phyloP scores from a whole-genome alignment of 2,888 invertebrate genomes.

The Synergus umbraculus region DNA sequence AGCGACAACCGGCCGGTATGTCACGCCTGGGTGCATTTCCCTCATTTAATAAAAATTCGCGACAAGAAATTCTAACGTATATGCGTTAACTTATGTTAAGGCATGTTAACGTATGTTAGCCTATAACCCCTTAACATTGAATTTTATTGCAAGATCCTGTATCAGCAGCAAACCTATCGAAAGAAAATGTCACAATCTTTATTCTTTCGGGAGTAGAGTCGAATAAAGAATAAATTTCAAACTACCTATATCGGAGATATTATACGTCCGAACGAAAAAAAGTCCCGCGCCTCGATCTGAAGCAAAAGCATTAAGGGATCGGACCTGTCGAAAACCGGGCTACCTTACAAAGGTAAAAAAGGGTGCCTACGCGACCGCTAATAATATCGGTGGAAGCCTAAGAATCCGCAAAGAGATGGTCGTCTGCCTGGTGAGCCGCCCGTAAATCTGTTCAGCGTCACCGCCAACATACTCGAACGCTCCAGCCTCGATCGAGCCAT shows the following conservation, averaged over 20 bases:
- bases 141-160: constrained; percentile 34
- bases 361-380: constrained; percentile 72
- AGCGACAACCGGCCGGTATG: neutral
- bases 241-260: constrained; percentile 64
- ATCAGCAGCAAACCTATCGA: neutral
- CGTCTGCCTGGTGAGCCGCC: constrained; percentile 73
- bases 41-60: constrained; percentile 18
- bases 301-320: constrained; percentile 48
- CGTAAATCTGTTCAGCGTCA: constrained; percentile 73
- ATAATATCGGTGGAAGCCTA: constrained; percentile 75
- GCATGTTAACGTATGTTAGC: neutral
- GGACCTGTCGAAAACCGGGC: constrained; percentile 41
- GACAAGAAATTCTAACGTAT: constrained; percentile 11
- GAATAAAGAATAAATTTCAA: constrained; percentile 60
- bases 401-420: constrained; percentile 73
- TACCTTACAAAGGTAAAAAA: constrained; percentile 69
- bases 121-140: constrained; percentile 30
- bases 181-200: neutral
- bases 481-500: constrained; percentile 57
- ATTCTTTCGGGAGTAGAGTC: constrained; percentile 2
- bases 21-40: constrained; percentile 23
- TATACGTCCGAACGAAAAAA: constrained; percentile 63
- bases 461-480: constrained; percentile 69
- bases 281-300: constrained; percentile 51
- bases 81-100: neutral